Conservation (phyloP, 2,113 vertebrate species). For the Climacteris rufus region DNA sequence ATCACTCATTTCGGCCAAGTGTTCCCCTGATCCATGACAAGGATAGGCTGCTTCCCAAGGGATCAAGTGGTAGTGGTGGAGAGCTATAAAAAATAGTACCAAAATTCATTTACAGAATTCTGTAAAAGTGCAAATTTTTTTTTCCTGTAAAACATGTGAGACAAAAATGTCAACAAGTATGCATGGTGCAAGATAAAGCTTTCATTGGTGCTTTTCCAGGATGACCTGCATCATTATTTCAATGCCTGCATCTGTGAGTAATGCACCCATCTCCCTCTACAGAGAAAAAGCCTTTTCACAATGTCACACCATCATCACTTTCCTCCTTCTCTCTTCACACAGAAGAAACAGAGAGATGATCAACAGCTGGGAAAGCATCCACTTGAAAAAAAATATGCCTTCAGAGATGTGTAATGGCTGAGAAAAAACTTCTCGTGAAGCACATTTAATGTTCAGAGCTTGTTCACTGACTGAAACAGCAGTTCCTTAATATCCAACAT, state of each 20-base stretch:
- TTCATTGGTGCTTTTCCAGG: not conserved
- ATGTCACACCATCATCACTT: not conserved
- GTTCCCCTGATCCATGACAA: not conserved
- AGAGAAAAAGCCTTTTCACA: not conserved
- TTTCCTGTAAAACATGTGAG: not conserved
- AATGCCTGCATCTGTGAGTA: not conserved
- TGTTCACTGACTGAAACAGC: constrained; percentile 26
- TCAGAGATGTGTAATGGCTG: constrained; percentile 58
- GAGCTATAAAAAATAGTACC: not conserved
- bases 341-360: constrained; percentile 2
- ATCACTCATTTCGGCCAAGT: not conserved
- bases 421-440: constrained; percentile 24
- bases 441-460: constrained; percentile 34
- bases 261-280: not conserved
- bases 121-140: not conserved
- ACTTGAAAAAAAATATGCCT: constrained; percentile 49
- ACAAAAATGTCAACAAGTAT: accelerated
- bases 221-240: not conserved
- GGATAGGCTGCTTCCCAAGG: not conserved
- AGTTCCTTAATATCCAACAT: constrained; percentile 24
- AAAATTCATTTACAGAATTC: not conserved
- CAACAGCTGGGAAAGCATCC: constrained; percentile 64
- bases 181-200: not conserved
- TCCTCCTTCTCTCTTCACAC: constrained; percentile 11
- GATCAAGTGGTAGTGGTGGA: not conserved